Conservation (phyloP, 2,888 invertebrate genomes). For the Parnassius mnemosyne region DNA sequence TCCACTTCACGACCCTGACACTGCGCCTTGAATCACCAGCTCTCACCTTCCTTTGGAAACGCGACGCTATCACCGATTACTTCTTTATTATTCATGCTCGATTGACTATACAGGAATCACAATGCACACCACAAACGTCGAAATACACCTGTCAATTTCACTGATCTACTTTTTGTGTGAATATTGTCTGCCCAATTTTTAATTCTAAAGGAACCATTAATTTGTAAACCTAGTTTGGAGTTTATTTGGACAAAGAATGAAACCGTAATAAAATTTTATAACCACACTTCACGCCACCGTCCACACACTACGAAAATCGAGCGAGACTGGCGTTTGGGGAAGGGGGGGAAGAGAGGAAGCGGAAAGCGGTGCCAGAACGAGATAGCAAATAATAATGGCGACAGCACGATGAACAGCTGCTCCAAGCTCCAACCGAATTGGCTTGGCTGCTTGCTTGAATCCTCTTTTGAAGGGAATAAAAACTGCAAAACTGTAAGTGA, state of each 20-base stretch:
- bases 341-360: constrained; percentile 42
- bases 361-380: constrained; percentile 45
- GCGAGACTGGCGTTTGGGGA: constrained; percentile 65
- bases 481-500: constrained; percentile 1
- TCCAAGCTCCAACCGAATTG: constrained; percentile 27
- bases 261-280: constrained; percentile 62
- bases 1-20: constrained; percentile 50
- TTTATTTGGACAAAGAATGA: constrained; percentile 74
- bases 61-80: constrained; percentile 72
- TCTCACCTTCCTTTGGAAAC: constrained; percentile 60
- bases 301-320: constrained; percentile 67
- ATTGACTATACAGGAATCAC: constrained; percentile 73
- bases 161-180: constrained; percentile 41
- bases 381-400: constrained; percentile 67
- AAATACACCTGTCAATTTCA: constrained; percentile 55
- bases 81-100: constrained; percentile 79
- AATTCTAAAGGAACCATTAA: constrained; percentile 24
- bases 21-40: constrained; percentile 63
- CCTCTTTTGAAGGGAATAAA: constrained; percentile 22
- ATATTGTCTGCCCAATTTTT: constrained; percentile 19
- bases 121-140: constrained; percentile 57
- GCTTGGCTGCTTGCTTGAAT: constrained; percentile 34
- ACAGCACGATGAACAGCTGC: constrained; percentile 71
- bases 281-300: constrained; percentile 44
- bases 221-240: constrained; percentile 36